Evolutionary conservation across 1,140 invertebrate species (phyloP).

Genomic region (Diploscapter pachys): DNA sequence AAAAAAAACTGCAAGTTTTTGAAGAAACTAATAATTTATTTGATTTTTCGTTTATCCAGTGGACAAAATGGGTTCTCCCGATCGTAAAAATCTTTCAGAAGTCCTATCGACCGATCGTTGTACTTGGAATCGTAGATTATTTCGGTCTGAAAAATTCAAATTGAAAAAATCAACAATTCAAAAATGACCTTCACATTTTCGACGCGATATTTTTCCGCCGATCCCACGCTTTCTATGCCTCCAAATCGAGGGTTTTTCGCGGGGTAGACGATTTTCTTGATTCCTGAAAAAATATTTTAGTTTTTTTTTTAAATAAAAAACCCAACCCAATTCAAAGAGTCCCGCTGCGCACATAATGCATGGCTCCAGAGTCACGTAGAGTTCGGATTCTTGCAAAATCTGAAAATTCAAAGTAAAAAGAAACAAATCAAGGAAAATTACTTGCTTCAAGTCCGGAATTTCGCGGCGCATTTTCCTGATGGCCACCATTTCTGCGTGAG

Average conservation of each 20-base stretch:
- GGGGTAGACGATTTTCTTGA: conserved; percentile 78
- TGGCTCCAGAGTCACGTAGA: conserved; percentile 91
- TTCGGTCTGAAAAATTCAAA: too few relatives aligned
- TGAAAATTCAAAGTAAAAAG: conserved; percentile 50
- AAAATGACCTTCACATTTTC: too few relatives aligned
- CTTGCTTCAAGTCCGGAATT: background rate
- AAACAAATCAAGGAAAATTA: too few relatives aligned
- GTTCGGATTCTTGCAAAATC: conserved; percentile 72
- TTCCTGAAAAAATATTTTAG: background rate
- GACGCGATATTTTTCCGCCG: conserved; percentile 58
- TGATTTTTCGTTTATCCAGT: conserved; percentile 48
- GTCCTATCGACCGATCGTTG: conserved; percentile 74
- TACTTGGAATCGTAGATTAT: background rate
- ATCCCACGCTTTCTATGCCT: conserved; percentile 77
- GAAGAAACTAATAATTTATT: background rate
- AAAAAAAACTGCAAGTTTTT: too few relatives aligned
- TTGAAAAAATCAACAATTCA: too few relatives aligned
- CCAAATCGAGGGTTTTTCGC: conserved; percentile 94
- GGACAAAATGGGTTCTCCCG: conserved; percentile 89
- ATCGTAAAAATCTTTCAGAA: conserved; percentile 90
- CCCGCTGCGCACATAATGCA: conserved; percentile 97
- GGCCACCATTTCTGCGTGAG: conserved; percentile 93
- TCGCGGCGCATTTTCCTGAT: conserved; percentile 74
- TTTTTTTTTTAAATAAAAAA: background rate
- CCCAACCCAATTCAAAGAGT: conserved; percentile 65